Evolutionary conservation across 2,113 vertebrate genomes (phyloP).

Genomic region (Cyprinodon variegatus): DNA sequence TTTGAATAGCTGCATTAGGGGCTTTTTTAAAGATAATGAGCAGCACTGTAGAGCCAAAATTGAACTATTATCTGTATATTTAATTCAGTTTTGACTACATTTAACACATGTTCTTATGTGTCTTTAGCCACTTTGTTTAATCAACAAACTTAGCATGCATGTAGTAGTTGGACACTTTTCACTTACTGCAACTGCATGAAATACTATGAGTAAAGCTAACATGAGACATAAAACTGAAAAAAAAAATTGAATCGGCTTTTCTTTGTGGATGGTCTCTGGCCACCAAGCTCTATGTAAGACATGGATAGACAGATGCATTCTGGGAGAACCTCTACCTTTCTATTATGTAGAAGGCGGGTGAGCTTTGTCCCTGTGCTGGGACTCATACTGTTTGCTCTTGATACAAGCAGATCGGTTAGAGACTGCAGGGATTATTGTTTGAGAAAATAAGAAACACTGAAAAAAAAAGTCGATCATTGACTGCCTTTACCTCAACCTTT

Average conservation of each 20-base stretch:
- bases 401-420: slow-evolving; percentile 56
- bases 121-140: not conserved
- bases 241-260: slow-evolving; percentile 13
- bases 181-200: not conserved
- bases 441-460: slow-evolving; percentile 42
- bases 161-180: not conserved
- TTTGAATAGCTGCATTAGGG: not conserved
- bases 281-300: slow-evolving; percentile 54
- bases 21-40: not conserved
- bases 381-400: slow-evolving; percentile 70
- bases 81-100: too few relatives aligned
- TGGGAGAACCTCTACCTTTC: slow-evolving; percentile 51
- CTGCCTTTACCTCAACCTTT: slow-evolving; percentile 11
- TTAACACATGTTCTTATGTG: too few relatives aligned
- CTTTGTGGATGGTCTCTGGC: slow-evolving; percentile 45
- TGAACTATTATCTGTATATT: not conserved
- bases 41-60: not conserved
- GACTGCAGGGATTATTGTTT: slow-evolving; percentile 39
- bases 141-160: not conserved
- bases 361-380: slow-evolving; percentile 57
- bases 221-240: slow-evolving; percentile 7
- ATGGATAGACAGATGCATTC: slow-evolving; percentile 61
- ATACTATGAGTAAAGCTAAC: not conserved
- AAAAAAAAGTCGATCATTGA: slow-evolving; percentile 9
- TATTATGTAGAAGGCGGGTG: slow-evolving; percentile 44